Evolutionary conservation across 2,888 invertebrate genomes (phyloP).

Genomic region (Amiota communis): DNA sequence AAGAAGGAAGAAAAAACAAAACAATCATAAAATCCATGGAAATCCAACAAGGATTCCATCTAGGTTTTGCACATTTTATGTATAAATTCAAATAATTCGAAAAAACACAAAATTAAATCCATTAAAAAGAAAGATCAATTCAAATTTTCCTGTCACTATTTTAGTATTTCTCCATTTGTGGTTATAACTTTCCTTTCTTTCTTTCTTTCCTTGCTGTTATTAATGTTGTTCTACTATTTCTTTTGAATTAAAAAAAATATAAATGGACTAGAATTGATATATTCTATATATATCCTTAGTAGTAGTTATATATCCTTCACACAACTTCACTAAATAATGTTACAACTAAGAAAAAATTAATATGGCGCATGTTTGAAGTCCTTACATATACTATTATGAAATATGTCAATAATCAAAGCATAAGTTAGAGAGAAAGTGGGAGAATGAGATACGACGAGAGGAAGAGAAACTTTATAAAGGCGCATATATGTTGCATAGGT

Average conservation of each 20-base stretch:
- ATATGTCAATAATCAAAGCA: not conserved
- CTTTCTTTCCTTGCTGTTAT: slow-evolving; percentile 12
- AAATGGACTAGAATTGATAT: slow-evolving; percentile 47
- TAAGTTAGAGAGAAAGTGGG: not conserved
- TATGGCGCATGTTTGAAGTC: slow-evolving; percentile 30
- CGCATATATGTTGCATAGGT: not conserved
- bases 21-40: too few species aligned
- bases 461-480: not conserved
- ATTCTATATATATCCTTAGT: slow-evolving; percentile 15
- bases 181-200: slow-evolving; percentile 3
- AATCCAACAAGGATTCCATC: too few species aligned
- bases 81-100: slow-evolving; percentile 25
- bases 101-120: slow-evolving; percentile 13
- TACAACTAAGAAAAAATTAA: slow-evolving; percentile 29
- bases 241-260: slow-evolving; percentile 39
- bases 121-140: slow-evolving; percentile 28
- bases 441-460: slow-evolving; percentile 36
- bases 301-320: too few species aligned
- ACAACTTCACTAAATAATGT: slow-evolving; percentile 10
- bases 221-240: not conserved
- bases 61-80: slow-evolving; percentile 33
- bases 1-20: slow-evolving; percentile 22
- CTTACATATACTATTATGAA: not conserved
- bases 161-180: not conserved
- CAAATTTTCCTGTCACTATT: slow-evolving; percentile 31